Evolutionary conservation across 2,113 vertebrate genomes (phyloP).

Genomic region (Corynorhinus townsendii): DNA sequence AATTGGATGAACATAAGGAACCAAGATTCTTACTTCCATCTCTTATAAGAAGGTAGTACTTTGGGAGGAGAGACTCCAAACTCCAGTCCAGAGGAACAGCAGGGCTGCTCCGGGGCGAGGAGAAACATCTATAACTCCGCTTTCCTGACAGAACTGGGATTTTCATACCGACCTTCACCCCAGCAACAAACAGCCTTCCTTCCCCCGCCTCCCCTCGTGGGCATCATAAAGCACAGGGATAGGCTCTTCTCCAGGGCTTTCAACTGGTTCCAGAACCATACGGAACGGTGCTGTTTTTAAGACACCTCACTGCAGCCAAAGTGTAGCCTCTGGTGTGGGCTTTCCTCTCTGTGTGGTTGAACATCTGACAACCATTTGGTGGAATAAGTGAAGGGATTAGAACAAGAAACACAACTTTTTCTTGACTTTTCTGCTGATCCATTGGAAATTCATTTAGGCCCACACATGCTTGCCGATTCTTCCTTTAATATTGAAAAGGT

Average conservation of each 20-base stretch:
- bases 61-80: background rate
- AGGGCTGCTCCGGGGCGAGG: accelerated
- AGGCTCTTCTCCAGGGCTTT: conserved; percentile 18
- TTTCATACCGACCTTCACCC: background rate
- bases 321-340: conserved; percentile 16
- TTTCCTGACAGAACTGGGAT: background rate
- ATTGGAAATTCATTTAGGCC: conserved; percentile 64
- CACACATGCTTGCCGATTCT: background rate
- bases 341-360: conserved; percentile 54
- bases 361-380: conserved; percentile 74
- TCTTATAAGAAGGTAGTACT: background rate
- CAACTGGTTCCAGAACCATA: background rate
- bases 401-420: conserved; percentile 68
- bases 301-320: conserved; percentile 32
- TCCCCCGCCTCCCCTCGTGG: background rate
- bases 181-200: background rate
- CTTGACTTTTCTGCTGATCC: conserved; percentile 65
- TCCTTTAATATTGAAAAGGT: conserved; percentile 35
- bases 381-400: conserved; percentile 65
- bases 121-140: background rate
- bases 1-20: background rate
- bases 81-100: background rate
- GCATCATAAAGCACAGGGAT: background rate
- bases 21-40: background rate
- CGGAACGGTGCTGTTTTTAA: background rate